Evolutionary conservation across 2,888 invertebrate genomes (phyloP).

Genomic region (Hanleya hanleyi): DNA sequence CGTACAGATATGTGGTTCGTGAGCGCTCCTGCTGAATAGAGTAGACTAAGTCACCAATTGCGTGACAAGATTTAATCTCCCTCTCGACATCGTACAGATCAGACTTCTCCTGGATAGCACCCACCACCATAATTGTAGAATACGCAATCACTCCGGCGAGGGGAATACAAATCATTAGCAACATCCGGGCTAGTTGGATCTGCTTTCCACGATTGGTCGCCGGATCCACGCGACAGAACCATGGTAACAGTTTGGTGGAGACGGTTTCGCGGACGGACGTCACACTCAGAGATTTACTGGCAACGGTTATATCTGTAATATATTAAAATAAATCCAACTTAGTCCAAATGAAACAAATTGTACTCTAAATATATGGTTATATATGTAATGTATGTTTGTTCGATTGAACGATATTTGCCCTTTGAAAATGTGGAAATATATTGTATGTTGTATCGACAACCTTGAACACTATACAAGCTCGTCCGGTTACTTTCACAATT

Average conservation of each 20-base stretch:
- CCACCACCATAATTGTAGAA: not conserved
- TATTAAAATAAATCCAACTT: too few relatives aligned
- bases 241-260: not conserved
- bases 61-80: not conserved
- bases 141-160: constrained; percentile 19
- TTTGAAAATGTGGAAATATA: too few relatives aligned
- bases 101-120: not conserved
- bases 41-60: not conserved
- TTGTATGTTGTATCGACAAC: too few relatives aligned
- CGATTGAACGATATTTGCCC: too few relatives aligned
- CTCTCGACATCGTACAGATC: not conserved
- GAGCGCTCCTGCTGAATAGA: not conserved
- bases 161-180: constrained; percentile 46
- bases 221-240: constrained; percentile 38
- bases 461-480: too few relatives aligned
- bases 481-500: too few relatives aligned
- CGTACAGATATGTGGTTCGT: not conserved
- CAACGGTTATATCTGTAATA: too few relatives aligned
- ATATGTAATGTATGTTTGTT: too few relatives aligned
- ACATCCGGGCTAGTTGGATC: constrained; percentile 44
- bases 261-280: too few relatives aligned
- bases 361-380: too few relatives aligned
- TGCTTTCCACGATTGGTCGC: constrained; percentile 39
- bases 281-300: too few relatives aligned
- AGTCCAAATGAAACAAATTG: too few relatives aligned